These are phyloP conservation scores for Choristoneura rosaceana DNA, from an alignment of 2,888 invertebrate species.

Conservation along the genomic window DNA sequence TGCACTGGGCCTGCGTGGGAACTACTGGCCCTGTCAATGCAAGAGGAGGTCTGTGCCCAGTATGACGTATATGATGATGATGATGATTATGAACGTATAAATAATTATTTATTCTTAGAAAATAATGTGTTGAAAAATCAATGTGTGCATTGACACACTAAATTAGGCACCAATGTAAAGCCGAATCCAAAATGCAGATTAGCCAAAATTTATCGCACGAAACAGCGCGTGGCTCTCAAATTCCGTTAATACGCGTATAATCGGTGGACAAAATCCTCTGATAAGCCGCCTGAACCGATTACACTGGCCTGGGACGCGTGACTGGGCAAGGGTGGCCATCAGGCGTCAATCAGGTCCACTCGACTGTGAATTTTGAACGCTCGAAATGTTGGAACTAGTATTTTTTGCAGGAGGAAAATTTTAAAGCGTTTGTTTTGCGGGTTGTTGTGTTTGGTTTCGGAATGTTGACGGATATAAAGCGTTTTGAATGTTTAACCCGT, in stretches of 20 bases:
- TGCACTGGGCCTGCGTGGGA: too few relatives aligned
- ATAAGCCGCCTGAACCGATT: constrained; percentile 20
- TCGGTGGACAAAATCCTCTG: constrained; percentile 22
- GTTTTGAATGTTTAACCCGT: too few relatives aligned
- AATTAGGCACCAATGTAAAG: not conserved
- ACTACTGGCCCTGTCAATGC: too few relatives aligned
- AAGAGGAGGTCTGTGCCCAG: too few relatives aligned
- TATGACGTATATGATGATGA: too few relatives aligned
- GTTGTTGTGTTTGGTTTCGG: too few relatives aligned
- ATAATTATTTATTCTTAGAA: too few relatives aligned
- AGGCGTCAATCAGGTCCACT: constrained; percentile 20
- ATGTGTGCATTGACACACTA: not conserved
- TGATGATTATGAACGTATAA: too few relatives aligned
- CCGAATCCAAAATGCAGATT: constrained; percentile 11
- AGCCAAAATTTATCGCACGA: constrained; percentile 12
- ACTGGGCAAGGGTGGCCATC: constrained; percentile 11
- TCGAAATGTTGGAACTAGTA: not conserved
- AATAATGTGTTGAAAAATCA: not conserved
- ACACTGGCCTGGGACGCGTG: constrained; percentile 17
- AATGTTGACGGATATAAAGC: too few relatives aligned
- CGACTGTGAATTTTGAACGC: constrained; percentile 22
- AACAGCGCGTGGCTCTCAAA: constrained; percentile 16
- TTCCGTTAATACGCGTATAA: constrained; percentile 21
- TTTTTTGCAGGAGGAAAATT: not conserved
- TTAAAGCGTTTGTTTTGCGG: not conserved